phyloP scores from a whole-genome alignment of 2,888 invertebrate species.

The Crossocerus cetratus region DNA sequence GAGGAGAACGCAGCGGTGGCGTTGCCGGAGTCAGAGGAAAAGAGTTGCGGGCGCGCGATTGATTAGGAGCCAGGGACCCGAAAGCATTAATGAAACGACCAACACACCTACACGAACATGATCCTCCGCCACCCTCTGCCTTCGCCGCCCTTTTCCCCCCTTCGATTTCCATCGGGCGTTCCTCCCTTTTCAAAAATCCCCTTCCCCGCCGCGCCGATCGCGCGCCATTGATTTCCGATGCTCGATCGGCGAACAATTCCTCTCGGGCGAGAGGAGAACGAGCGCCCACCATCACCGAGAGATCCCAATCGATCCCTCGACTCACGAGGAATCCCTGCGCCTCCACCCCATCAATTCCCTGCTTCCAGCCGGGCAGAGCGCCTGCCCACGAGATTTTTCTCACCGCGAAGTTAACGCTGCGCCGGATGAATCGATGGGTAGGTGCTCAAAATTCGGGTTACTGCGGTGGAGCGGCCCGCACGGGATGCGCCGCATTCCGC shows the following conservation, averaged over 20 bases:
- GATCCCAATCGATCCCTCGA: background rate
- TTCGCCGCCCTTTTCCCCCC: no score
- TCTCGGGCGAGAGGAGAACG: no score
- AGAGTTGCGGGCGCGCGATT: conserved; percentile 34
- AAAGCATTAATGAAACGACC: conserved; percentile 52
- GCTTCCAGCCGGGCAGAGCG: background rate
- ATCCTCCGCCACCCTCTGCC: no score
- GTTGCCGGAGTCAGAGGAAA: background rate
- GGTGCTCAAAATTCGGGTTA: conserved; percentile 35
- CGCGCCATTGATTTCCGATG: no score
- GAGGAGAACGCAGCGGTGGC: conserved; percentile 30
- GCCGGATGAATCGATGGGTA: conserved; percentile 32
- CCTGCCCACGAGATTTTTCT: conserved; percentile 18
- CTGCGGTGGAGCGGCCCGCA: conserved; percentile 32
- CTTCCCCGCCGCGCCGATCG: no score
- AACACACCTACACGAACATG: background rate
- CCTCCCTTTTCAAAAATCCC: no score
- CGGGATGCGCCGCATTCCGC: conserved; percentile 55
- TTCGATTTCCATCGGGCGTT: no score
- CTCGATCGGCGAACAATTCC: no score
- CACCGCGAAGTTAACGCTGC: conserved; percentile 25
- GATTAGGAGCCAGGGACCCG: conserved; percentile 53
- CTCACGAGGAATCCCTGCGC: background rate
- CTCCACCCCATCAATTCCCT: background rate
- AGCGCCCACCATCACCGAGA: conserved; percentile 5